Percentiles rank a stretch among this genome's conserved stretches.
These are phyloP conservation scores for Lacanobia wlatinum DNA, from an alignment of 2,888 invertebrate genomes.

Conservation along the genomic window DNA sequence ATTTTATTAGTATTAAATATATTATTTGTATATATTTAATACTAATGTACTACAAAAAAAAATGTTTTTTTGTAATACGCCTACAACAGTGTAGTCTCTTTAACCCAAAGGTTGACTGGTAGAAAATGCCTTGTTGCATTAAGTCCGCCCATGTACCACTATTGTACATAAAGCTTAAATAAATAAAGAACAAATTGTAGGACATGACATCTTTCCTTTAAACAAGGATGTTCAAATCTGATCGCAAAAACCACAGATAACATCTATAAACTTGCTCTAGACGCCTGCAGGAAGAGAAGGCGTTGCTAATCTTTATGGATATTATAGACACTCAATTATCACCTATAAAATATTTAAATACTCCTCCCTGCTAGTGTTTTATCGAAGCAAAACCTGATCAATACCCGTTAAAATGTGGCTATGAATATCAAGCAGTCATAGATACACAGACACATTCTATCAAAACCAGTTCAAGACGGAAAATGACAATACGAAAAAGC, in stretches of 20 bases:
- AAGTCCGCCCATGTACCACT: too few species aligned
- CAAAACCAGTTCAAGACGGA: background rate
- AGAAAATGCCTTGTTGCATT: too few species aligned
- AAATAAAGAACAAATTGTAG: background rate
- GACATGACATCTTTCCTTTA: background rate
- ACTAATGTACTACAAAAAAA: too few species aligned
- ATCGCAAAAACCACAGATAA: background rate
- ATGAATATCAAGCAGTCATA: conserved; percentile 16
- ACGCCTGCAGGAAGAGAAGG: conserved; percentile 11
- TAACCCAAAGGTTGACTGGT: too few species aligned
- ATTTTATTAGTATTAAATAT: too few species aligned
- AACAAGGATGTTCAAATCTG: background rate
- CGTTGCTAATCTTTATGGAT: conserved; percentile 9
- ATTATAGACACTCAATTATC: conserved; percentile 12
- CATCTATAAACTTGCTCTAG: background rate
- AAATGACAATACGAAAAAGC: background rate
- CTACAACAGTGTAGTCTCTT: too few species aligned
- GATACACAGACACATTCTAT: background rate
- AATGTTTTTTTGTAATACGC: too few species aligned
- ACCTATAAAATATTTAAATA: conserved; percentile 27
- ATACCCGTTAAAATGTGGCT: background rate
- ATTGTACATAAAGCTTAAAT: too few species aligned
- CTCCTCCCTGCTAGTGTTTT: background rate
- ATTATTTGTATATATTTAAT: too few species aligned
- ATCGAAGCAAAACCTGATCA: background rate